These are phyloP conservation scores for Halictus rubicundus DNA, from an alignment of 1,140 invertebrate genomes.

Conservation along the genomic window DNA sequence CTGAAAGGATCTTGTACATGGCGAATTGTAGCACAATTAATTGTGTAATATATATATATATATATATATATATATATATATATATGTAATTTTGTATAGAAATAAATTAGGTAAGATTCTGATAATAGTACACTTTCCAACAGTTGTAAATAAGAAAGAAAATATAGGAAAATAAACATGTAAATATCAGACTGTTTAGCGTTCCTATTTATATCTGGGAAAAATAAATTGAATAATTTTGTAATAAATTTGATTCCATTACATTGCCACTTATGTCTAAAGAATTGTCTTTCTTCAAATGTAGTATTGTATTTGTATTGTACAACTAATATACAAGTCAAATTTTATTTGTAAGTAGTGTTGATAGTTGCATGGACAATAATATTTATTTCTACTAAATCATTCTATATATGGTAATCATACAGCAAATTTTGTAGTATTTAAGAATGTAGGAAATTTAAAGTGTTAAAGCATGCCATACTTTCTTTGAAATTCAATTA, in stretches of 20 bases:
- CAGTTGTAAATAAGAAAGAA: slow-evolving; percentile 59
- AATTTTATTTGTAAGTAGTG: too few species aligned
- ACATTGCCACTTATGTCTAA: not conserved
- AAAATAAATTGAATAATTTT: slow-evolving; percentile 12
- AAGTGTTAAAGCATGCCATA: not conserved
- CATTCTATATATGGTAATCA: not conserved
- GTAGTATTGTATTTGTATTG: too few species aligned
- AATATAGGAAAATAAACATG: slow-evolving; percentile 46
- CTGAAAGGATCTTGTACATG: slow-evolving; percentile 54
- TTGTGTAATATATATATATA: slow-evolving; percentile 52
- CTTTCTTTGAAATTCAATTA: too few species aligned
- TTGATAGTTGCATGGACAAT: not conserved
- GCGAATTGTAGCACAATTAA: slow-evolving; percentile 52
- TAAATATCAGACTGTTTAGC: slow-evolving; percentile 48
- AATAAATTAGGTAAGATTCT: slow-evolving; percentile 55
- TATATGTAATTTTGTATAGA: slow-evolving; percentile 64
- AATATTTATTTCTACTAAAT: not conserved
- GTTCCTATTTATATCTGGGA: not conserved
- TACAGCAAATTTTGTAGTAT: not conserved
- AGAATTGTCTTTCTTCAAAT: not conserved
- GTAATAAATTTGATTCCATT: not conserved
- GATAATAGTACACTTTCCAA: slow-evolving; percentile 38
- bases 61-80: slow-evolving; percentile 57
- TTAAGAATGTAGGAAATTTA: not conserved
- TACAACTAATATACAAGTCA: too few species aligned